These are phyloP conservation scores for Labeo calbasu DNA, from an alignment of 2,797 vertebrate species.

Conservation along the genomic window DNA sequence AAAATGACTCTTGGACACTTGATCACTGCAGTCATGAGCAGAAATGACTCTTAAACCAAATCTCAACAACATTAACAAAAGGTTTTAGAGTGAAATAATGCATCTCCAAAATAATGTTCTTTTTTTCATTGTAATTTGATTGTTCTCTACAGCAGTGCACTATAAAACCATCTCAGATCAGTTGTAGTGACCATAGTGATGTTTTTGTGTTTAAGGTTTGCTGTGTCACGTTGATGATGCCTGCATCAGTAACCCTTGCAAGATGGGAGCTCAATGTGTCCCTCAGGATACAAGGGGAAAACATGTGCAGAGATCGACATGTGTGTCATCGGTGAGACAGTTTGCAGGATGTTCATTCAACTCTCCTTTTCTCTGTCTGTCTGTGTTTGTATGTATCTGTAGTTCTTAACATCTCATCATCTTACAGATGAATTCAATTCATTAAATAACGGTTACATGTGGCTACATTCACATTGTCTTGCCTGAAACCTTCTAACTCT, in stretches of 20 bases:
- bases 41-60: not conserved
- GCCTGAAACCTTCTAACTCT: not conserved
- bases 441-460: too few relatives aligned
- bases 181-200: not conserved
- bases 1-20: not conserved
- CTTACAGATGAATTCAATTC: too few relatives aligned
- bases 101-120: not conserved
- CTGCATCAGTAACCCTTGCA: slow-evolving; percentile 83
- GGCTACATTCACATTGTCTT: too few relatives aligned
- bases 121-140: not conserved
- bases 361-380: not conserved
- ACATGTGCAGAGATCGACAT: slow-evolving; percentile 80
- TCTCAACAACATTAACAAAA: not conserved
- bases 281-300: slow-evolving; percentile 76
- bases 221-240: slow-evolving; percentile 82
- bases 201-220: slow-evolving; percentile 70
- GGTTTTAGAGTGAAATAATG: too few relatives aligned
- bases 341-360: not conserved
- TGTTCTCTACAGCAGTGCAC: not conserved
- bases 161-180: not conserved
- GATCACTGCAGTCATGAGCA: not conserved
- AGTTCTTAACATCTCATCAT: too few relatives aligned
- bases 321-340: slow-evolving; percentile 79
- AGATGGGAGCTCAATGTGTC: slow-evolving; percentile 80
- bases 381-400: not conserved